Evolutionary conservation across 2,113 vertebrate genomes (phyloP).

Genomic region (Brienomyrus longianalis): DNA sequence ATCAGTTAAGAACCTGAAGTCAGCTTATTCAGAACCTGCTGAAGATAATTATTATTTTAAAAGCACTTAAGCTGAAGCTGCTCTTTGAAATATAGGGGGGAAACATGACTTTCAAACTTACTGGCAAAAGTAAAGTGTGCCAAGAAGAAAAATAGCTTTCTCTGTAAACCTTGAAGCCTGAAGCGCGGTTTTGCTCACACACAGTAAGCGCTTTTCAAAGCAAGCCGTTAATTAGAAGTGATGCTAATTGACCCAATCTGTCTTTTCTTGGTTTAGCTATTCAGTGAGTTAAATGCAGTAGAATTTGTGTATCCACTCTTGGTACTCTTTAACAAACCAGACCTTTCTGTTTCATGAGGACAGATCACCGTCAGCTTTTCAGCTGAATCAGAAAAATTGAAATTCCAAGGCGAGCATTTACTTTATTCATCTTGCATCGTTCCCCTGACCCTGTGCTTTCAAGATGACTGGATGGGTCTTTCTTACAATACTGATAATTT

Average conservation of each 20-base stretch:
- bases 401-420: background rate
- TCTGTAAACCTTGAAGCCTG: background rate
- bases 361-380: background rate
- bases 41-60: background rate
- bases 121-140: background rate
- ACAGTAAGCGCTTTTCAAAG: background rate
- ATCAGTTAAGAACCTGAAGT: background rate
- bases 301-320: background rate
- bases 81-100: background rate
- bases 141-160: background rate
- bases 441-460: background rate
- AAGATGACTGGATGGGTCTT: constrained; percentile 43
- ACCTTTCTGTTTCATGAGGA: background rate
- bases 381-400: background rate
- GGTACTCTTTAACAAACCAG: background rate
- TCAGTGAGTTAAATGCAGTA: background rate
- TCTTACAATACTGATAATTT: constrained; percentile 42
- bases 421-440: background rate
- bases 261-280: background rate
- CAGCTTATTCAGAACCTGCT: background rate
- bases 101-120: background rate
- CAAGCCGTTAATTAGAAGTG: background rate
- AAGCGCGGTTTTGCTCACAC: background rate
- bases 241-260: background rate
- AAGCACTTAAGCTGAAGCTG: background rate